Base-by-base conservation (phyloP, 2,113 vertebrate genomes). In the Hippocampus barbouri region DNA sequence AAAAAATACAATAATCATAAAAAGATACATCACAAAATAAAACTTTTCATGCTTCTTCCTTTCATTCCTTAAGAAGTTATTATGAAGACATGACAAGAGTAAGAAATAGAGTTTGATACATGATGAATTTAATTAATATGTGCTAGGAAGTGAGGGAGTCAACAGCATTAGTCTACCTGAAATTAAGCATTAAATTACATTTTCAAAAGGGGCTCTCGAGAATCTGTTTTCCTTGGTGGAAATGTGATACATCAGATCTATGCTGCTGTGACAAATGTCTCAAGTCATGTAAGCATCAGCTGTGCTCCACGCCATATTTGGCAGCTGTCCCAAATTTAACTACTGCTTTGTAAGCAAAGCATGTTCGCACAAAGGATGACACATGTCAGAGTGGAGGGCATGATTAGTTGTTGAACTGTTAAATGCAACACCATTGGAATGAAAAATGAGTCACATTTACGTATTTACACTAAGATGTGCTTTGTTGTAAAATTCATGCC, bases 281-380 rank as follows among this genome's bases (percentile, higher is more conserved):
- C 40, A 69, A 64, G 70, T 72, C 45, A 70, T 21, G 10, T 60
- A 60, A 57, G 49, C 63, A 45, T 72, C 79, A 86, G 74, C 79
- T 86, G 83, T 69, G 45, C 45, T 21, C 66, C 34, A 66, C 2
- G 53, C 82, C 74, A 60, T 83, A 65, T 81, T 69, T 81, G 78
- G 66, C 25, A 63, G 27, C 27, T 59, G 27, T 76, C 59, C 76
- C 71, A 38, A 38, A 77, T 84, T 84, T 87, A 84, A 79, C 81
- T 71, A 71, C 27, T 81, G 83, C 83, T 57, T 66, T 66, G 73
- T 51, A 74, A 76, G 78, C 76, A 54, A 57, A 40, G n/a, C 68
- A 45, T 30, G 64, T 53, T 69, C 20, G 77, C 27, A 54, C 34
- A 62, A 75, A 64, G 45, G 34, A 74, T 56, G 71, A 12, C 40